These are phyloP conservation scores for Sminthurides aquaticus DNA, from an alignment of 2,888 invertebrate species.

Conservation along the genomic window DNA sequence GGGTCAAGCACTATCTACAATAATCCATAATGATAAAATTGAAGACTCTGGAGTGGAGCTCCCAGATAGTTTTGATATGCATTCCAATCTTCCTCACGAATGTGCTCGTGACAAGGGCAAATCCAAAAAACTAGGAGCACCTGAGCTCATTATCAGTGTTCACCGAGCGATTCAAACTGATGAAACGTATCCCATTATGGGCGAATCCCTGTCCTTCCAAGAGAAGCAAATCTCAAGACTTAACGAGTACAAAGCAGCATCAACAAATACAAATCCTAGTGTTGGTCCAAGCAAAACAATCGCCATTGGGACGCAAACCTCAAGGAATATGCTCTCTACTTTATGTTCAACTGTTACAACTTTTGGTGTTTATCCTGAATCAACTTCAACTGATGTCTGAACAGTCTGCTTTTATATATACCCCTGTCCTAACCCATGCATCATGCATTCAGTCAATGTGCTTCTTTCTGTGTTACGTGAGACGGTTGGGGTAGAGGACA, in stretches of 20 bases:
- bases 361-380: constrained; percentile 35
- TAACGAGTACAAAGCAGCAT: constrained; percentile 5
- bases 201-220: constrained; percentile 1
- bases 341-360: constrained; percentile 40
- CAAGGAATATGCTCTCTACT: constrained; percentile 8
- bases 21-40: constrained; percentile 21
- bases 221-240: not conserved
- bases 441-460: too few relatives aligned
- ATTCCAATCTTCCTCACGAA: constrained; percentile 1
- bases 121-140: not conserved
- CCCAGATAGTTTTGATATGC: constrained; percentile 15
- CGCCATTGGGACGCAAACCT: not conserved
- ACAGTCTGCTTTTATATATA: too few relatives aligned
- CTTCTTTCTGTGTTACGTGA: too few relatives aligned
- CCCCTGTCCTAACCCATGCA: too few relatives aligned
- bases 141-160: constrained; percentile 1
- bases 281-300: not conserved
- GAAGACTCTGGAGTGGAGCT: constrained; percentile 23
- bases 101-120: not conserved
- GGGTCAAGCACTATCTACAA: constrained; percentile 1
- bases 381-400: constrained; percentile 22
- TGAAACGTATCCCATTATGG: not conserved
- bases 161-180: constrained; percentile 17
- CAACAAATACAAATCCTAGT: not conserved
- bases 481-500: not conserved